Evolutionary conservation across 2,113 vertebrate genomes (phyloP), one percentile per base, ranked within the genome.

Genomic region (Hydrochoerus hydrochaeris): DNA sequence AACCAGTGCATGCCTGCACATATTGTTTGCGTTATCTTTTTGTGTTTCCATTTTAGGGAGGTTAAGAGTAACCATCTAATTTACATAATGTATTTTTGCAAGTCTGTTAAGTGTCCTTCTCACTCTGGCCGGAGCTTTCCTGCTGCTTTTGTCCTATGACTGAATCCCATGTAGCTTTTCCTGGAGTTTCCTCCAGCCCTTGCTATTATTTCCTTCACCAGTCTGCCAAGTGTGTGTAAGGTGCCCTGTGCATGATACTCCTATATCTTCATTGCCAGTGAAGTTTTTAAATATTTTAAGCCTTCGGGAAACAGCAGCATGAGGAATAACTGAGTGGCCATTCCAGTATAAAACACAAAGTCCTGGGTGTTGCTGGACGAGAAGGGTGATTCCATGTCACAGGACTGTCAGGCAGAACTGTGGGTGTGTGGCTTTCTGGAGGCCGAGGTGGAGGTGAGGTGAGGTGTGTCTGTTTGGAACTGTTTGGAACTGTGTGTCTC

Each of bases 21-120:
- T 69, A n/a, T 57, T 77, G 38, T 69, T 58, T 90, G 24, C 28
- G 8, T 35, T 94, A 82, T 85, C 57, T 94, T 94, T 67, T 85
- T 12, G 54, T 85, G 28, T 91, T 95, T 94, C 32, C 62, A 0
- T 57, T 89, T 71, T 78, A 82, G 16, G 65, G 17, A 83, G 26
- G 60, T 82, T 24, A 88, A 58, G 49, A 85, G 20, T 80, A 94
- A 83, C 80, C 52, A 49, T 63, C 1, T 38, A 9, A 11, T 58
- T 26, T 63, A 7, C 57, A 2, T n/a, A 49, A 24, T 3, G 57
- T 38, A 35, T 69, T 32, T 82, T 87, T 83, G 46, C 14, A 57
- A 77, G 17, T 10, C 8, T 63, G 6, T 77, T 95, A 38, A 63
- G 38, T 85, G 20, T 28, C 78, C 28, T 8, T 80, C 4, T 83